phyloP scores from a whole-genome alignment of 2,888 invertebrate genomes.

The Crioceris asparagi region DNA sequence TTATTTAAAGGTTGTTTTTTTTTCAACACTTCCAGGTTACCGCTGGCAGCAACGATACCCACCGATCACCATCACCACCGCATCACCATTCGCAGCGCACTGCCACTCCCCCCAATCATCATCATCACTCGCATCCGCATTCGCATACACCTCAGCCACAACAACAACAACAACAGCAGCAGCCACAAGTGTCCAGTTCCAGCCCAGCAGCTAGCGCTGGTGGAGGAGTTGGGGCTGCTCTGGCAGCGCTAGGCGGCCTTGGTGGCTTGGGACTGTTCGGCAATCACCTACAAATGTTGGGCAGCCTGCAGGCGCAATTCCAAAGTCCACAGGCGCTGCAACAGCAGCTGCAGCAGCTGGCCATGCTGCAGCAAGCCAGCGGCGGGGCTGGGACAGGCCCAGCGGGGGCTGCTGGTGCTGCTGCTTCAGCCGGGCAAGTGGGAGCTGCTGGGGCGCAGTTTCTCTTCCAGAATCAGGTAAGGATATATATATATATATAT shows the following conservation, averaged over 20 bases:
- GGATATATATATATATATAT: slow-evolving; percentile 11
- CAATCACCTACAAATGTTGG: slow-evolving; percentile 37
- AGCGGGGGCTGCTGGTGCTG: slow-evolving; percentile 11
- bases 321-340: slow-evolving; percentile 56
- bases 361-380: slow-evolving; percentile 40
- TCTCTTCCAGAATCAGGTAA: slow-evolving; percentile 66
- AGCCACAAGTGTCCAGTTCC: slow-evolving; percentile 27
- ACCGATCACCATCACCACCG: slow-evolving; percentile 1
- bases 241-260: slow-evolving; percentile 42
- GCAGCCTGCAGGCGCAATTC: slow-evolving; percentile 43
- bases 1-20: slow-evolving; percentile 4
- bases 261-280: slow-evolving; percentile 33
- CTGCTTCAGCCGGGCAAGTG: slow-evolving; percentile 24
- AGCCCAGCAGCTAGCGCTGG: slow-evolving; percentile 29
- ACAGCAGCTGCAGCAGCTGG: slow-evolving; percentile 54
- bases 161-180: neutral
- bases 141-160: too few species aligned
- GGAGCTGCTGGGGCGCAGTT: slow-evolving; percentile 57
- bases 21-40: slow-evolving; percentile 27
- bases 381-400: neutral
- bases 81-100: neutral
- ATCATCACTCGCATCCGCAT: neutral
- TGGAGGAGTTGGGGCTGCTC: slow-evolving; percentile 31
- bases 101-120: neutral
- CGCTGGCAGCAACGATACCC: slow-evolving; percentile 32